A percentile compares a stretch with the other conserved stretches of the same genome.
These are phyloP conservation scores for Anas acuta DNA, from an alignment of 2,797 vertebrate genomes.

Conservation along the genomic window DNA sequence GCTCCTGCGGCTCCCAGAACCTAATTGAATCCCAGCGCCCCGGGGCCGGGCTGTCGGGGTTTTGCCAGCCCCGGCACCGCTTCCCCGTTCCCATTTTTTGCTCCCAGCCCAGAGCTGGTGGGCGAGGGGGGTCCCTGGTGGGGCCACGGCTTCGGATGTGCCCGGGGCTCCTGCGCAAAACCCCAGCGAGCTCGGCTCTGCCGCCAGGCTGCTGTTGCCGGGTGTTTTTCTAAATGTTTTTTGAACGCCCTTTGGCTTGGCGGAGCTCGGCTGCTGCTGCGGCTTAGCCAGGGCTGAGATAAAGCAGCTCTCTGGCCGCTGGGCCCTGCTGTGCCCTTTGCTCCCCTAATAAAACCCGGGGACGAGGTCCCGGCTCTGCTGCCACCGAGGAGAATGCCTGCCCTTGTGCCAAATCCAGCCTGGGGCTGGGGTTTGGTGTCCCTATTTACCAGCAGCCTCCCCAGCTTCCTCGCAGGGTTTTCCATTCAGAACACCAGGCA, in stretches of 20 bases:
- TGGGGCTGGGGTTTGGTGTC: background rate
- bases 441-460: background rate
- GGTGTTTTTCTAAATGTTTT: fast-evolving
- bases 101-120: slow-evolving; percentile 26
- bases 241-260: background rate
- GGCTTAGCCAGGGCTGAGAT: fast-evolving
- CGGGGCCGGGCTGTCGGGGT: background rate
- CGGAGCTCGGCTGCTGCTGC: background rate
- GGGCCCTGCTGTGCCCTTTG: background rate
- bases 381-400: too few species aligned
- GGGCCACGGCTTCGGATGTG: background rate
- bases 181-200: too few species aligned
- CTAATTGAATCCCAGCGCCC: slow-evolving; percentile 29
- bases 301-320: background rate
- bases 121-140: slow-evolving; percentile 1
- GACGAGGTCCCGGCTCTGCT: background rate
- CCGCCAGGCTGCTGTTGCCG: fast-evolving
- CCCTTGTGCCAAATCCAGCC: too few species aligned
- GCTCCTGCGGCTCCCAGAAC: slow-evolving; percentile 9
- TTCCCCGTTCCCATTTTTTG: slow-evolving; percentile 17
- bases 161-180: background rate
- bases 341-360: fast-evolving
- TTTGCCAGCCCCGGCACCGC: background rate
- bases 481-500: background rate
- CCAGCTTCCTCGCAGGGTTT: background rate